Conservation (phyloP, 2,888 invertebrate genomes). For the Morpho deidamia region DNA sequence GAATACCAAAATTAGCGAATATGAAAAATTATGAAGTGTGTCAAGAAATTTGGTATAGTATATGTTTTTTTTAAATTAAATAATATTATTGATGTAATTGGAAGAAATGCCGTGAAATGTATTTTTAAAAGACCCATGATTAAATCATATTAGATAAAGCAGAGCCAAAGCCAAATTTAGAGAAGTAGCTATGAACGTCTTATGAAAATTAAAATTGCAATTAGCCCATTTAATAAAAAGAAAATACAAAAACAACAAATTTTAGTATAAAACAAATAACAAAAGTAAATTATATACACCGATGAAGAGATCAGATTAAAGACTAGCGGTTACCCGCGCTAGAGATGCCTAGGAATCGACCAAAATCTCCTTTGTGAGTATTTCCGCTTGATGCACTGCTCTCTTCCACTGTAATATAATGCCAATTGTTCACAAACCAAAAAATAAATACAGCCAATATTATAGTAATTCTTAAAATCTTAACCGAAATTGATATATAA, state of each 20-base stretch:
- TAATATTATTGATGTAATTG: too few relatives aligned
- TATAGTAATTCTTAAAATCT: too few relatives aligned
- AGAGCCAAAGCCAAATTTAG: conserved; percentile 17
- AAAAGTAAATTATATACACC: conserved; percentile 42
- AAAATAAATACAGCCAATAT: neutral
- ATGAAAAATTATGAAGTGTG: neutral
- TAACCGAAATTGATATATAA: too few relatives aligned
- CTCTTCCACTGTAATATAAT: conserved; percentile 75
- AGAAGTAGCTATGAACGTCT: conserved; percentile 2
- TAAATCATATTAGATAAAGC: conserved; percentile 12
- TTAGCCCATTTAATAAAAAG: conserved; percentile 27
- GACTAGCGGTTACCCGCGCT: conserved; percentile 77
- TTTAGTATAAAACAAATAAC: conserved; percentile 18
- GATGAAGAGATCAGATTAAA: conserved; percentile 36
- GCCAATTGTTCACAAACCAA: conserved; percentile 39
- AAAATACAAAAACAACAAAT: conserved; percentile 30
- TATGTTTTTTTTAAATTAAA: too few relatives aligned
- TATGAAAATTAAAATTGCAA: conserved; percentile 9
- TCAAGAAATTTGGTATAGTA: neutral
- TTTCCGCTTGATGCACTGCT: conserved; percentile 63
- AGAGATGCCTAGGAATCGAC: conserved; percentile 84
- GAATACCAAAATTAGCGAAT: too few relatives aligned
- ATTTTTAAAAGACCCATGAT: neutral
- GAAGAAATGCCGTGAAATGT: neutral
- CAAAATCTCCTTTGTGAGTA: conserved; percentile 73